phyloP scores from a whole-genome alignment of 2,888 invertebrate genomes.

The Lacanobia oleracea region DNA sequence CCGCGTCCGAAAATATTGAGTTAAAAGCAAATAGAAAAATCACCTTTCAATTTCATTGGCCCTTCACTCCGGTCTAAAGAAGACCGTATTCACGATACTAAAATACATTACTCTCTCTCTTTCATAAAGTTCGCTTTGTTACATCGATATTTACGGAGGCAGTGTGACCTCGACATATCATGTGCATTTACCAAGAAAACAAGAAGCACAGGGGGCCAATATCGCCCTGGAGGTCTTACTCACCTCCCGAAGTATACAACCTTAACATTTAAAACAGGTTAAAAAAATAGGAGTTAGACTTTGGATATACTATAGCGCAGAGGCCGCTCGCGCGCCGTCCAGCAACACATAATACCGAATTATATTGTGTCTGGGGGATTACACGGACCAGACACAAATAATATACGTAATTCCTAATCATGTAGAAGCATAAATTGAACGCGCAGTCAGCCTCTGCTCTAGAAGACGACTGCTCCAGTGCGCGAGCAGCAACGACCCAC shows the following conservation, averaged over 20 bases:
- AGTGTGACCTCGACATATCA: conserved; percentile 71
- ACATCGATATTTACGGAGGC: conserved; percentile 75
- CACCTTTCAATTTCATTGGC: conserved; percentile 69
- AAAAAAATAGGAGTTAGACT: conserved; percentile 90
- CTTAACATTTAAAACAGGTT: conserved; percentile 90
- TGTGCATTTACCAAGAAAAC: conserved; percentile 85
- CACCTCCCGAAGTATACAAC: conserved; percentile 84
- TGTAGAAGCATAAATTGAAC: conserved; percentile 39
- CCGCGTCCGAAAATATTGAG: conserved; percentile 76
- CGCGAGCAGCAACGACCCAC: conserved; percentile 68
- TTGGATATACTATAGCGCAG: conserved; percentile 85
- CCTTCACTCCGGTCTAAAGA: conserved; percentile 66
- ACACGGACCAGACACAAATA: conserved; percentile 25
- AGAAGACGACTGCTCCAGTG: conserved; percentile 77
- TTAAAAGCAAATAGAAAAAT: conserved; percentile 67
- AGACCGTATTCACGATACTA: conserved; percentile 69
- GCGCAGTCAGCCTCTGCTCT: conserved; percentile 70
- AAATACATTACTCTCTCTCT: conserved; percentile 76
- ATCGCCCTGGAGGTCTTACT: conserved; percentile 79
- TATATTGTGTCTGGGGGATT: conserved; percentile 21
- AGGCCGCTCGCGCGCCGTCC: conserved; percentile 64
- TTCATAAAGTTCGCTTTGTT: conserved; percentile 72
- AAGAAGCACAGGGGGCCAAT: conserved; percentile 88
- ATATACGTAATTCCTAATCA: conserved; percentile 16
- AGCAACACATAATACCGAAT: conserved; percentile 19